These are phyloP conservation scores for Thyatira batis DNA, from an alignment of 2,888 invertebrate species.

Conservation along the genomic window DNA sequence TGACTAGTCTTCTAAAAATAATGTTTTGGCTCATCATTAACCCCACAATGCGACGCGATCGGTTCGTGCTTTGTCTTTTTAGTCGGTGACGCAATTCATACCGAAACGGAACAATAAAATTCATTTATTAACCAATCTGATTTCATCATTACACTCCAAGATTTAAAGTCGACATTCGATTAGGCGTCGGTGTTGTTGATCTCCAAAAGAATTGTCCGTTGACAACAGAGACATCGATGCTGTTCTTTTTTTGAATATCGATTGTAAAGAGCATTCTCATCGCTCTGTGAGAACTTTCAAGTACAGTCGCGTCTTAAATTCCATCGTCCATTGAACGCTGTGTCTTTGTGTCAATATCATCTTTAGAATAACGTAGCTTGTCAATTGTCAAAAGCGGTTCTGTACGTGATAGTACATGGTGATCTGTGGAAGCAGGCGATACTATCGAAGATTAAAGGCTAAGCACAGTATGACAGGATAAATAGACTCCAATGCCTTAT, in stretches of 20 bases:
- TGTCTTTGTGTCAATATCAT: constrained; percentile 59
- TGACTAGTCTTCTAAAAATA: constrained; percentile 67
- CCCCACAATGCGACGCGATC: constrained; percentile 67
- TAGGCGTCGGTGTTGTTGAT: constrained; percentile 45
- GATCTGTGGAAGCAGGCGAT: constrained; percentile 45
- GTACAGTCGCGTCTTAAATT: constrained; percentile 69
- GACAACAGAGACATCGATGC: constrained; percentile 81
- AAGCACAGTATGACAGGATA: constrained; percentile 40
- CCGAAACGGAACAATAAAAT: constrained; percentile 73
- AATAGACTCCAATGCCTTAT: constrained; percentile 42
- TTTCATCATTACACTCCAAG: constrained; percentile 26
- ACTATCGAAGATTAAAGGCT: constrained; percentile 40
- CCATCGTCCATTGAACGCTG: constrained; percentile 59
- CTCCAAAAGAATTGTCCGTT: constrained; percentile 77
- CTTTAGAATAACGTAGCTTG: constrained; percentile 23
- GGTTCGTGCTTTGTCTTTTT: constrained; percentile 78
- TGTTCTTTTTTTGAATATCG: constrained; percentile 80
- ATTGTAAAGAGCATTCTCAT: constrained; percentile 81
- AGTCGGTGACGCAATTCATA: constrained; percentile 78
- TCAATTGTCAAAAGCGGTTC: constrained; percentile 39
- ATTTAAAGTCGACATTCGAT: constrained; percentile 35
- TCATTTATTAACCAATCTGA: constrained; percentile 24
- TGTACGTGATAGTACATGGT: constrained; percentile 45
- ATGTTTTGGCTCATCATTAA: constrained; percentile 78
- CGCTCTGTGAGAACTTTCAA: constrained; percentile 77